phyloP scores from a whole-genome alignment of 1,140 invertebrate genomes.

The Euschistus heros region DNA sequence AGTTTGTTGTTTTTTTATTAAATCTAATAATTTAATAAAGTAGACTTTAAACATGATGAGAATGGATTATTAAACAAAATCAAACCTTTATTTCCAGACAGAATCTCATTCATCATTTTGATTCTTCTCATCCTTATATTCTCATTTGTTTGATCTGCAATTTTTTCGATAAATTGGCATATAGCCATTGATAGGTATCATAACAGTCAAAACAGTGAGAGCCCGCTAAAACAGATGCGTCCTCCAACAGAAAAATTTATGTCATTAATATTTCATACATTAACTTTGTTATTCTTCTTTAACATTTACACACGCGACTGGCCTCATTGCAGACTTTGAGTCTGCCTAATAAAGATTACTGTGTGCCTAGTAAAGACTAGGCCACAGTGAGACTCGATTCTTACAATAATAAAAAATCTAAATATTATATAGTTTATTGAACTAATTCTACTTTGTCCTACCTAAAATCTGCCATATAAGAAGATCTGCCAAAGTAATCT shows the following conservation, averaged over 20 bases:
- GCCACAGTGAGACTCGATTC: no score
- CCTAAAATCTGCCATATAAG: slow-evolving; percentile 42
- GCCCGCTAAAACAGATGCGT: slow-evolving; percentile 82
- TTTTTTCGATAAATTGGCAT: slow-evolving; percentile 68
- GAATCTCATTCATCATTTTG: slow-evolving; percentile 89
- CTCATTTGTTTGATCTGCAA: slow-evolving; percentile 83
- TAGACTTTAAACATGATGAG: neutral
- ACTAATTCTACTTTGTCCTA: neutral
- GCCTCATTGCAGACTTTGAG: no score
- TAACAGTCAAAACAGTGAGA: slow-evolving; percentile 80
- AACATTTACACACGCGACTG: no score
- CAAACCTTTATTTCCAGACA: slow-evolving; percentile 85
- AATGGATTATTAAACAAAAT: neutral
- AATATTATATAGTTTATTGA: no score
- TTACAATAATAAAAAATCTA: no score
- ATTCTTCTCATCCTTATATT: slow-evolving; percentile 83
- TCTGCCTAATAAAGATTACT: no score
- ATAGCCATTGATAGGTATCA: slow-evolving; percentile 81
- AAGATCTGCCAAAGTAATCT: slow-evolving; percentile 43
- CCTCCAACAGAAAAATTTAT: slow-evolving; percentile 38
- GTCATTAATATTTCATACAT: no score
- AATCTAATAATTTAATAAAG: neutral
- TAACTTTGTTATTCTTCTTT: no score
- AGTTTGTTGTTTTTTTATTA: no score
- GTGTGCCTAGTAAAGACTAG: no score